A percentile compares a stretch with the other conserved stretches of the same genome.
phyloP scores from a whole-genome alignment of 2,797 vertebrate genomes.

The Sternotherus odoratus region DNA sequence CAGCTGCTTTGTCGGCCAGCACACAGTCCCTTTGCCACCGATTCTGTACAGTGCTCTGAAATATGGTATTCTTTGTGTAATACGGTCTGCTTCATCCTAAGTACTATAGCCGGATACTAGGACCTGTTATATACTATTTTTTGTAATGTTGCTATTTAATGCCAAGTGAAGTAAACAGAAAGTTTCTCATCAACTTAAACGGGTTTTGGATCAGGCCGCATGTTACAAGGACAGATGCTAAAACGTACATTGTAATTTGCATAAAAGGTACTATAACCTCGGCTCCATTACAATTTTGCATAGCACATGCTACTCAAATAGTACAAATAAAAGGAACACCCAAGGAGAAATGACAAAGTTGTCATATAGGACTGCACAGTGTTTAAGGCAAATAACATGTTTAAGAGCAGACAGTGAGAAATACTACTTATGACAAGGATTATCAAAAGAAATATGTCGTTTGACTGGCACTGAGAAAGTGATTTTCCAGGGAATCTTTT shows the following conservation, averaged over 20 bases:
- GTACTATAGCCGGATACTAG: background rate
- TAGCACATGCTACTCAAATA: background rate
- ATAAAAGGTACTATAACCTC: background rate
- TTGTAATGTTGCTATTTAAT: background rate
- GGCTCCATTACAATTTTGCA: background rate
- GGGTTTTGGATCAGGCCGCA: background rate
- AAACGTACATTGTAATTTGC: background rate
- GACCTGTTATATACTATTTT: background rate
- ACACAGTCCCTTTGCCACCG: background rate
- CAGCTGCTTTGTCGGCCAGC: background rate
- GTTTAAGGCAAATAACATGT: constrained; percentile 53
- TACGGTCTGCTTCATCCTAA: background rate
- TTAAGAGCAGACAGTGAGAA: constrained; percentile 24
- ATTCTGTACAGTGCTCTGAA: background rate
- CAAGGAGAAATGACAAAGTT: constrained; percentile 38
- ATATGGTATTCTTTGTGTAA: background rate
- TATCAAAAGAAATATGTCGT: constrained; percentile 3
- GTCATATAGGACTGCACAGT: constrained; percentile 8
- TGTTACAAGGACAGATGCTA: background rate
- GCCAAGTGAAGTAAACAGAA: background rate
- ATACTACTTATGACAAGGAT: constrained; percentile 17
- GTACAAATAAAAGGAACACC: background rate
- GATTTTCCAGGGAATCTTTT: background rate
- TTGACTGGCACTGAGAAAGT: background rate
- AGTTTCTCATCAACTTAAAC: background rate